Evolutionary conservation across 2,888 invertebrate species (phyloP).

Genomic region (Nomada ferruginata): DNA sequence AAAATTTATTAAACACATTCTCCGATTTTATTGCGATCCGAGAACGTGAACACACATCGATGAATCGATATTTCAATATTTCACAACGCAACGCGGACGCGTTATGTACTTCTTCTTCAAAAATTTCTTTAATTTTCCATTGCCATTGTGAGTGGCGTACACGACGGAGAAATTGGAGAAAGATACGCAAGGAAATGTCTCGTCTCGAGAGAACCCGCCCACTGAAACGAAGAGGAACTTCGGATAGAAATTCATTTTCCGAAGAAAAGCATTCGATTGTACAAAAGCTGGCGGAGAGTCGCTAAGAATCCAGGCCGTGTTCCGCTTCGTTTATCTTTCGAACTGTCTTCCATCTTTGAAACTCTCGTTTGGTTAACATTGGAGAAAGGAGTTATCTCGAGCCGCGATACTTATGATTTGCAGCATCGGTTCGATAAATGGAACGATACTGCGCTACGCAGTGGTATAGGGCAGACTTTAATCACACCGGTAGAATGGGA

Average conservation of each 20-base stretch:
- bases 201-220: neutral
- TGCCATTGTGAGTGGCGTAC: no score
- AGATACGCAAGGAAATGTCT: constrained; percentile 32
- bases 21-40: constrained; percentile 29
- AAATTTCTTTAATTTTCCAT: constrained; percentile 20
- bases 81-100: neutral
- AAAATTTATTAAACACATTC: neutral
- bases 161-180: neutral
- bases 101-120: constrained; percentile 34
- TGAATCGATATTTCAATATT: constrained; percentile 47
- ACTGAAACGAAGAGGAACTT: constrained; percentile 16
- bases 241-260: constrained; percentile 27
- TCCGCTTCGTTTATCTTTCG: constrained; percentile 13
- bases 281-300: neutral
- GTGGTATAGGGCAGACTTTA: neutral
- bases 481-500: neutral
- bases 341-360: neutral
- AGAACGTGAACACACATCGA: constrained; percentile 38
- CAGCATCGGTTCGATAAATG: neutral
- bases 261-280: constrained; percentile 21
- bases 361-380: neutral
- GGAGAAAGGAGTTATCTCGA: neutral
- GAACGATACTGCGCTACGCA: neutral
- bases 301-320: neutral
- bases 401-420: neutral